A percentile compares a stretch with the other conserved stretches of the same genome.
phyloP scores from a whole-genome alignment of 2,797 vertebrate species.

The Trematomus bernacchii region DNA sequence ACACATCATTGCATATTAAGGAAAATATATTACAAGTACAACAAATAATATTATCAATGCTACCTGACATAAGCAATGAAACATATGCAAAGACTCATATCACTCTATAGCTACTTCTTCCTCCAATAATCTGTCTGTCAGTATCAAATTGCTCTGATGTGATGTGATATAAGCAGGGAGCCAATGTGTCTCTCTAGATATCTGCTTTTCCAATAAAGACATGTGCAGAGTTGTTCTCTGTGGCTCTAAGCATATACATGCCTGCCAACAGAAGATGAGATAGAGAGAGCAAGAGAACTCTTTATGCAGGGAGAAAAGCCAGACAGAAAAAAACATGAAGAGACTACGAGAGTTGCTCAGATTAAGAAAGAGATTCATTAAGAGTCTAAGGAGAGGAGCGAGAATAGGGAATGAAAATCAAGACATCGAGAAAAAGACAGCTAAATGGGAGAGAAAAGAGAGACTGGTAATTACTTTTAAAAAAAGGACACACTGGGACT shows the following conservation, averaged over 20 bases:
- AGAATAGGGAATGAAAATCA: slow-evolving; percentile 5
- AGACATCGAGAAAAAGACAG: slow-evolving; percentile 33
- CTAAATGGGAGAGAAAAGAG: slow-evolving; percentile 20
- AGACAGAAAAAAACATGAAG: slow-evolving; percentile 27
- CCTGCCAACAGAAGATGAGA: slow-evolving; percentile 32
- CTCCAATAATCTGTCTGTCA: slow-evolving; percentile 42
- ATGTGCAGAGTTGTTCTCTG: slow-evolving; percentile 32
- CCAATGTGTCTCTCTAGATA: slow-evolving; percentile 38
- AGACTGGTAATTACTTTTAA: slow-evolving; percentile 33
- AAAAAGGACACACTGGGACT: slow-evolving; percentile 31
- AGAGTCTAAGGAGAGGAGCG: slow-evolving; percentile 18
- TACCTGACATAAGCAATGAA: slow-evolving; percentile 16
- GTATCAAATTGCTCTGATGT: slow-evolving; percentile 47
- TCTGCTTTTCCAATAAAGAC: slow-evolving; percentile 40
- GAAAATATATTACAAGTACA: not conserved
- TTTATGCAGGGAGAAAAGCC: slow-evolving; percentile 21
- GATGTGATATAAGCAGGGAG: slow-evolving; percentile 50
- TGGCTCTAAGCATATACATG: slow-evolving; percentile 38
- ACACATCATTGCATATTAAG: not conserved
- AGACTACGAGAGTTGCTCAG: slow-evolving; percentile 11
- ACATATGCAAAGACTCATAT: slow-evolving; percentile 18
- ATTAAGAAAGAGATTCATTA: slow-evolving; percentile 35
- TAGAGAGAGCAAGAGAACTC: slow-evolving; percentile 1
- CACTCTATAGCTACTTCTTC: slow-evolving; percentile 17
- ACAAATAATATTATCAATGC: slow-evolving; percentile 3